phyloP scores from a whole-genome alignment of 2,888 invertebrate species.

The Acronicta aceris region DNA sequence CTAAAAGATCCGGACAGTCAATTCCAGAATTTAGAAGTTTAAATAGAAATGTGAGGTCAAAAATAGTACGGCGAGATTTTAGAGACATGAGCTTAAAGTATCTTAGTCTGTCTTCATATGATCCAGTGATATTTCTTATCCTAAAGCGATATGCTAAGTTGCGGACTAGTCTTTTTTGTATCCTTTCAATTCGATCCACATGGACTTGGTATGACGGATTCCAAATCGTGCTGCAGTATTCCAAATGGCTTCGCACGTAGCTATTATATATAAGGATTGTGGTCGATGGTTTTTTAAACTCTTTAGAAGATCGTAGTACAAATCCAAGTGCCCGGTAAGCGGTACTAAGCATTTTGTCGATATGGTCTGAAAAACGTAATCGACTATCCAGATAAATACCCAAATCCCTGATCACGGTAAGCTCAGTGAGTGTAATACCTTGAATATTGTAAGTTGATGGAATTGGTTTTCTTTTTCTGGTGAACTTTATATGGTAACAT shows the following conservation, averaged over 20 bases:
- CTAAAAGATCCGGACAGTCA: background rate
- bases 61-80: background rate
- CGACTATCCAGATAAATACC: conserved; percentile 6
- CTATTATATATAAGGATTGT: conserved; percentile 4
- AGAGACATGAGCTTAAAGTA: background rate
- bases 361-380: conserved; percentile 5
- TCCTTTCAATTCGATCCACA: background rate
- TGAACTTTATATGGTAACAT: conserved; percentile 8
- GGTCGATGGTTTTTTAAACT: conserved; percentile 3
- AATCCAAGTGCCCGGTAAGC: conserved; percentile 3
- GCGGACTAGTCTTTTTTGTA: conserved; percentile 1
- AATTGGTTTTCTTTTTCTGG: conserved; percentile 6
- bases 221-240: conserved; percentile 10
- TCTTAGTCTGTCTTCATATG: background rate
- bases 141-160: background rate
- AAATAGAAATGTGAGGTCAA: background rate
- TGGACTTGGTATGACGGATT: conserved; percentile 8
- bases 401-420: conserved; percentile 2
- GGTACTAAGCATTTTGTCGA: background rate
- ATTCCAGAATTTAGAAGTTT: background rate
- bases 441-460: conserved; percentile 6
- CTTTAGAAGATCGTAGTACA: conserved; percentile 4
- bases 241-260: conserved; percentile 6
- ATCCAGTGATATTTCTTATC: background rate
- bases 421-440: background rate